These are phyloP conservation scores for Mohoua ochrocephala DNA, from an alignment of 2,113 vertebrate species.

Conservation along the genomic window DNA sequence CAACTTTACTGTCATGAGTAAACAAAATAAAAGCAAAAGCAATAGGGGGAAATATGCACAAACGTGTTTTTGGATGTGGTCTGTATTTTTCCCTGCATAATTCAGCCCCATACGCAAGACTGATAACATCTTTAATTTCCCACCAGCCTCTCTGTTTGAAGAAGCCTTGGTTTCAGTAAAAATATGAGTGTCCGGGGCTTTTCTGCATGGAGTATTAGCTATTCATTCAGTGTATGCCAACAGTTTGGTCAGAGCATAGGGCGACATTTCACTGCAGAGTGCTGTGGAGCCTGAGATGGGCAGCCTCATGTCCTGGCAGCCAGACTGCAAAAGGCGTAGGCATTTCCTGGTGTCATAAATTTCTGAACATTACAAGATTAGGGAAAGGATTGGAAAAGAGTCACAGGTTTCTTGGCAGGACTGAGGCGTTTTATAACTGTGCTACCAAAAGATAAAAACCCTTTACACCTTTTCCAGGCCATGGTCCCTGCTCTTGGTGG, in stretches of 20 bases:
- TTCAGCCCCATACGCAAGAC: neutral
- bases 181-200: neutral
- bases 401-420: neutral
- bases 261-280: rapidly evolving
- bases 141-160: neutral
- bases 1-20: neutral
- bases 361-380: neutral
- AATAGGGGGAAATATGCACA: neutral
- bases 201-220: neutral
- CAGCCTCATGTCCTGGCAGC: rapidly evolving
- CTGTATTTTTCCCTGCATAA: neutral
- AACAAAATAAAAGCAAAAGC: neutral
- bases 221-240: neutral
- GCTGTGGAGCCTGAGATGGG: neutral
- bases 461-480: neutral
- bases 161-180: neutral
- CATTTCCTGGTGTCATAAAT: neutral
- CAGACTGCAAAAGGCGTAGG: neutral
- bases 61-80: neutral
- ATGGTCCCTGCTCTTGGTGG: neutral
- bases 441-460: neutral
- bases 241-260: rapidly evolving
- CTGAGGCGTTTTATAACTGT: neutral
- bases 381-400: neutral
- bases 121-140: neutral